phyloP scores from a whole-genome alignment of 2,888 invertebrate genomes.

The Cataglyphis albicans region DNA sequence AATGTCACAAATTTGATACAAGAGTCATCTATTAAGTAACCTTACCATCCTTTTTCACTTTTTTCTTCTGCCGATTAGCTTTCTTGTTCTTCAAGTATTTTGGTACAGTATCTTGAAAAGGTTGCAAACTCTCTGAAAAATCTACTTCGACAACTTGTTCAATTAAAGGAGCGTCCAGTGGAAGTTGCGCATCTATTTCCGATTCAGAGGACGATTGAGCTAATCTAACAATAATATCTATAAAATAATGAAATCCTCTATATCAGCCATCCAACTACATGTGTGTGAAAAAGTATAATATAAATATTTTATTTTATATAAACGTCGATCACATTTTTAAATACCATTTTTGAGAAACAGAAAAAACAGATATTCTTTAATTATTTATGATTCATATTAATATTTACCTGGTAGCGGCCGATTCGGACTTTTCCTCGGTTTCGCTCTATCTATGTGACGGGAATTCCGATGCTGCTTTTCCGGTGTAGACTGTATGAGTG shows the following conservation, averaged over 20 bases:
- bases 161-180: constrained; percentile 69
- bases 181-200: constrained; percentile 76
- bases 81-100: constrained; percentile 82
- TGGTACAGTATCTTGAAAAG: constrained; percentile 86
- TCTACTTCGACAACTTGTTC: constrained; percentile 82
- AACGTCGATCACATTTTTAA: not conserved
- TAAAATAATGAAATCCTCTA: constrained; percentile 37
- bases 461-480: constrained; percentile 76
- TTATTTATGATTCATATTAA: not conserved
- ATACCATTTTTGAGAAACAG: not conserved
- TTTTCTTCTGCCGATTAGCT: constrained; percentile 78
- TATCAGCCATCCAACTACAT: not conserved
- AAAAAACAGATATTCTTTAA: not conserved
- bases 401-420: constrained; percentile 81
- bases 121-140: constrained; percentile 85
- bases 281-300: not conserved
- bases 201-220: constrained; percentile 81
- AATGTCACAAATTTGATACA: not conserved
- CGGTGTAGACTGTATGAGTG: constrained; percentile 62
- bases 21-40: not conserved
- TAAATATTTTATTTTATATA: constrained; percentile 2
- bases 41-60: constrained; percentile 76
- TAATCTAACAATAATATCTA: constrained; percentile 80
- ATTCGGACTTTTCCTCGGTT: constrained; percentile 82
- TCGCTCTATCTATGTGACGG: constrained; percentile 81